Base-by-base conservation (phyloP, 2,888 invertebrate species). In the Scrobipalpa costella region DNA sequence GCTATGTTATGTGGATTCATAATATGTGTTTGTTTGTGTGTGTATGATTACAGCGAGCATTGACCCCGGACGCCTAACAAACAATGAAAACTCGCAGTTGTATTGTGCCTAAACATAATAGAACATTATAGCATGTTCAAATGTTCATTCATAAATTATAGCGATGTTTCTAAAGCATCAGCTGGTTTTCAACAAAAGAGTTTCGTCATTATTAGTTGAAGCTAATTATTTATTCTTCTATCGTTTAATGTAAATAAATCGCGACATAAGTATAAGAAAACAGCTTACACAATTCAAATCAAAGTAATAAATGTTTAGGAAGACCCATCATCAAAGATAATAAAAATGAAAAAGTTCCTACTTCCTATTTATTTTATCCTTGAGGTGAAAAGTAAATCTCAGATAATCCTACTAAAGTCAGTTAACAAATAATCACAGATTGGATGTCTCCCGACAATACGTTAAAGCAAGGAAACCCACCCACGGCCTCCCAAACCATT, bases 401-500 rank as follows among this genome's bases (percentile, higher is more conserved):
- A 19, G 11, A 17, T 63, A 63, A 63, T 55, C 62, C 36, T 36
- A 50, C 64, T 70, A 70, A 60, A 57, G 19, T 63, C 69, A 67
- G 68, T 71, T 72, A 73, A 74, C 73, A 76, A 76, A 78, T 76
- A 74, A 76, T 73, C 74, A 73, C 55, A 66, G 66, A 70, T 72
- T 71, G 69, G n/a, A 40, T 21, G 7, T 62, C 44, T 62, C 59
- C 44, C 34, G 59, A 64, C 66, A 66, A 64, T 59, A 58, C 55
- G 38, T 58, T 62, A 68, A 64, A 57, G 63, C 60, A 62, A 76
- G 72, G 74, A 72, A 71, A 78, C 72, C 80, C 81, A 78, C 81
- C 79, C 79, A 81, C 81, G 71, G 74, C 66, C 68, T 64, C 57
- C 69, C 60, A 67, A 74, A 71, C 74, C 73, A 76, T 80, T 79